Base-by-base conservation (phyloP, 1,140 invertebrate species). In the Lepidurus packardi region DNA sequence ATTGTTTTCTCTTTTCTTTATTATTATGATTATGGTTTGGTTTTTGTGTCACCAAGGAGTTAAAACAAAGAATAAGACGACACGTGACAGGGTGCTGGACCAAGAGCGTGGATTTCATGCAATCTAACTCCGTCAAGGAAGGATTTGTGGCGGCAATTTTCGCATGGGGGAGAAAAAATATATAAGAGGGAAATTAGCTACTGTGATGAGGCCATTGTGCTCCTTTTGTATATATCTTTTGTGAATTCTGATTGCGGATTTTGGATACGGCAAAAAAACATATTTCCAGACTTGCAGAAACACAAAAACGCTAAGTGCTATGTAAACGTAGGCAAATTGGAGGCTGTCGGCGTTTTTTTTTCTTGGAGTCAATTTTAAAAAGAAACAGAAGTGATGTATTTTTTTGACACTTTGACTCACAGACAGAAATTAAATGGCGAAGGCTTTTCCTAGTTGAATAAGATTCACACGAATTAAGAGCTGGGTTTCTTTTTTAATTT, bases 151-250 rank as follows among this genome's bases (percentile, higher is more conserved):
- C 10, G 16, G 53, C 53, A 9, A 65, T 7, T 65, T 13, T 13
- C 10, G 53, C 21, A 65, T n/a, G 21, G 13, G 5, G 53, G n/a
- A 0, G 53, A 65, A n/a, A 16, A 65, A 21, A 65, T 65, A 65
- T 65, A 21, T 65, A 7, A 16, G 13, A 9, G 53, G 21, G 53
- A 65, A 65, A 65, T 65, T 65, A 65, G 53, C 53, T 65, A 65
- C 53, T 65, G 53, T 65, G 53, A 65, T 65, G 53, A 65, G 53
- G 53, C 53, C 53, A 65, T 65, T 65, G 53, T 65, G 53, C 53
- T 65, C 53, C 53, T 65, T 65, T 65, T 65, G 53, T 65, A 65
- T 65, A 65, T 65, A 65, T 16, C 21, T 65, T 65, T 4, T 65
- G 53, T 65, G 53, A 65, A n/a, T 65, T 65, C 53, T 9, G 53